Conservation (phyloP, 1,140 invertebrate species). For the Palaemon carinicauda region DNA sequence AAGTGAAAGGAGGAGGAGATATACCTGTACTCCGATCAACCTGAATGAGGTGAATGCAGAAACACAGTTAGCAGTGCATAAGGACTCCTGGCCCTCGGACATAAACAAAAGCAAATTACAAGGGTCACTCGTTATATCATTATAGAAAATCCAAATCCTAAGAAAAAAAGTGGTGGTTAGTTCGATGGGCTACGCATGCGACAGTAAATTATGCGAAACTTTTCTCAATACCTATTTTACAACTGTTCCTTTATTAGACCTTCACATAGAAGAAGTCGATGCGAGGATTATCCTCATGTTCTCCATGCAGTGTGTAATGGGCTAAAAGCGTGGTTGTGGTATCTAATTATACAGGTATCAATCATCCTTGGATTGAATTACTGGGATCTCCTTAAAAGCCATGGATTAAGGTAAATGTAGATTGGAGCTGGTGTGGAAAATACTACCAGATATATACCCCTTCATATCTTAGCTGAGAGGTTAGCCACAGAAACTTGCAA, state of each 20-base stretch:
- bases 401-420: neutral
- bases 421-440: neutral
- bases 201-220: neutral
- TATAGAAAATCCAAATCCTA: neutral
- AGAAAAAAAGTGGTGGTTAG: neutral
- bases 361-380: neutral
- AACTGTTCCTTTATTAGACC: neutral
- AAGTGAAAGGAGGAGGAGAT: neutral
- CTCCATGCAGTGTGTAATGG: neutral
- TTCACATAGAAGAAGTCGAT: neutral
- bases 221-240: neutral
- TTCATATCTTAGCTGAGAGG: neutral
- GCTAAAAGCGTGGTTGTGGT: neutral
- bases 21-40: neutral
- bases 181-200: neutral
- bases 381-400: too few relatives aligned
- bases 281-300: neutral
- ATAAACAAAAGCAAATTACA: neutral
- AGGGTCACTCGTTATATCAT: neutral
- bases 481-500: neutral
- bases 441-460: neutral
- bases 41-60: conserved; percentile 6
- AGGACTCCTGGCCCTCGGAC: neutral
- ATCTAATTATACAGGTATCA: neutral
- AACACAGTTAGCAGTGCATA: neutral